Base-by-base conservation (phyloP, 2,888 invertebrate species). In the Tortrix viridana region DNA sequence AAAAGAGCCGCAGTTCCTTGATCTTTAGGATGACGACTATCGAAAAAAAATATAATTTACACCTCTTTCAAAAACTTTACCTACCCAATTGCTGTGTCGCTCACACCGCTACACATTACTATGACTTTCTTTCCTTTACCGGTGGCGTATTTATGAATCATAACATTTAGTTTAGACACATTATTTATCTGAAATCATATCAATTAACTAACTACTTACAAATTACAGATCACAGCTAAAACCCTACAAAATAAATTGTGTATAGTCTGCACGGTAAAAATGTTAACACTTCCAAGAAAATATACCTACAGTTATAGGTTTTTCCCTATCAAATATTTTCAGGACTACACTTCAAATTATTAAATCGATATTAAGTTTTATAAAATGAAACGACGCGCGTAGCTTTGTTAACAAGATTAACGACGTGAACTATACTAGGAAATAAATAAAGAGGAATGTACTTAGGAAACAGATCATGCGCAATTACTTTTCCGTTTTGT, bases 171-270 rank as follows among this genome's bases (percentile, higher is more conserved):
- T 37, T 43, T 58, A 61, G 58, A 61, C 54, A 53, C 32, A 50
- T 48, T 58, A 38, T 52, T 62, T 50, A 63, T 60, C 60, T 59
- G 59, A 67, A 67, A 62, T 58, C 56, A 59, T 65, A 66, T 65
- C 59, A 67, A 69, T 66, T 66, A 65, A 53, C 66, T 72, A 71
- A 74, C 73, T 74, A 77, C 74, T 74, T 74, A 77, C 67, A 69
- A 58, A 69, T 67, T 77, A 75, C 71, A 61, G 62, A 76, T 77
- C 76, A 77, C 77, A 77, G 75, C 74, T 71, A 74, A 71, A 69
- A 70, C 65, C 69, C 69, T 71, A 60, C 60, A 47, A 67, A 70
- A 69, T 66, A 70, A 71, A 71, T 54, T 44, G 26, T 48, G 47
- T 52, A 53, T 38, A 52, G 38, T 65, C 41, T 22, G 48, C 19